A percentile compares a stretch with the other conserved stretches of the same genome.
Conservation (phyloP, 2,888 invertebrate genomes). For the Tipula unca region DNA sequence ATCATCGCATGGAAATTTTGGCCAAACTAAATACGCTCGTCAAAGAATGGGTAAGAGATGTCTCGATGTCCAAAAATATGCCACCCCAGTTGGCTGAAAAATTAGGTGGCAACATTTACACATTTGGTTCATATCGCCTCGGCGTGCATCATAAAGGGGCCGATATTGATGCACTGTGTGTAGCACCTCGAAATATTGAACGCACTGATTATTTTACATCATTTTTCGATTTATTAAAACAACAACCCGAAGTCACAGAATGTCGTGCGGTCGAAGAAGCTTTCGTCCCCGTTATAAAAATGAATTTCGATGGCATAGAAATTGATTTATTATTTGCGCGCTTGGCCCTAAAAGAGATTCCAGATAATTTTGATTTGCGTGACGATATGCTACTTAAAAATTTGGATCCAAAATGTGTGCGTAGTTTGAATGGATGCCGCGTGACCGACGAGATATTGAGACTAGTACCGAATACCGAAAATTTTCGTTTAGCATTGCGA, state of each 20-base stretch:
- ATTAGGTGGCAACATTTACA: constrained; percentile 96
- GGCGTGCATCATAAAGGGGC: constrained; percentile 97
- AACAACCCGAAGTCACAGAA: constrained; percentile 77
- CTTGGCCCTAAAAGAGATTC: constrained; percentile 89
- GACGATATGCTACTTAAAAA: constrained; percentile 91
- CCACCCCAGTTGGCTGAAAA: constrained; percentile 82
- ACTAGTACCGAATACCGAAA: constrained; percentile 89
- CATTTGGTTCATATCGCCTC: constrained; percentile 95
- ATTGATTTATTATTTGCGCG: constrained; percentile 97
- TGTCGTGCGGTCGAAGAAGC: constrained; percentile 93
- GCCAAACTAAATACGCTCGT: constrained; percentile 84
- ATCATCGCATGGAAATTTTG: constrained; percentile 78
- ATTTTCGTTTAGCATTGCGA: constrained; percentile 85
- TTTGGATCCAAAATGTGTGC: constrained; percentile 90
- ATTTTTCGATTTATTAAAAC: constrained; percentile 83
- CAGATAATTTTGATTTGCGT: constrained; percentile 77
- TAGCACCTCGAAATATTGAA: constrained; percentile 92
- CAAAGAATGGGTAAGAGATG: constrained; percentile 87
- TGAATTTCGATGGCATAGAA: constrained; percentile 98
- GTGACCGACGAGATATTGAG: constrained; percentile 97
- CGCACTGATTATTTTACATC: constrained; percentile 91
- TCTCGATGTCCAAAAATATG: constrained; percentile 84
- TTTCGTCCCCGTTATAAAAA: constrained; percentile 98
- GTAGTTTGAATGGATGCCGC: constrained; percentile 94
- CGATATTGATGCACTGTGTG: constrained; percentile 97